phyloP scores from a whole-genome alignment of 2,797 vertebrate genomes.

The Gallinago nigripennis region DNA sequence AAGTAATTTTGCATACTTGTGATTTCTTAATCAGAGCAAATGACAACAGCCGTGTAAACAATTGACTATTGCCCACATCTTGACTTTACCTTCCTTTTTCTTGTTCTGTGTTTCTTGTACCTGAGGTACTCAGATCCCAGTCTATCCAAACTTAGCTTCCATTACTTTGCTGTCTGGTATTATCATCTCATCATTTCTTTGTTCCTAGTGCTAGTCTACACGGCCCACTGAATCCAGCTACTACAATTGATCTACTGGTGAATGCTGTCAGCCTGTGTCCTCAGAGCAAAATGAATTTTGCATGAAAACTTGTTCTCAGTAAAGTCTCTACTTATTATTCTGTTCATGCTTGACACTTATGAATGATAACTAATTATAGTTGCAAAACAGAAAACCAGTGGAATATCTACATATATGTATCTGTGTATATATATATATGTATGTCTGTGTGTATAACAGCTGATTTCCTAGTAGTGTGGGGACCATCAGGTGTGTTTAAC shows the following conservation, averaged over 20 bases:
- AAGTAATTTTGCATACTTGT: background rate
- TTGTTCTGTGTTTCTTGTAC: background rate
- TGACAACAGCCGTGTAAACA: background rate
- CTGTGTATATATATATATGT: accelerated
- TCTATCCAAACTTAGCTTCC: background rate
- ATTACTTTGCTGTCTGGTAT: background rate
- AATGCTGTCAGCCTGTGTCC: background rate
- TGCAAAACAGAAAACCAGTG: background rate
- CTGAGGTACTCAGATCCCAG: background rate
- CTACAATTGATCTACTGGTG: background rate
- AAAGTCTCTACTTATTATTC: background rate
- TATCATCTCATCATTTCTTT: background rate
- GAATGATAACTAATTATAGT: background rate
- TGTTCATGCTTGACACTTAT: background rate
- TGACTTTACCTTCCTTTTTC: background rate
- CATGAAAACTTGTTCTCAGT: background rate
- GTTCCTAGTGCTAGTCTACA: background rate
- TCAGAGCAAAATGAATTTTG: background rate
- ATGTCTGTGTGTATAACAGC: accelerated
- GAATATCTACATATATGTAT: background rate
- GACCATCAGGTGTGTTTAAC: background rate
- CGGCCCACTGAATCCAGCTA: background rate
- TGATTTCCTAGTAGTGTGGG: background rate
- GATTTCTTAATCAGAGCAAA: background rate
- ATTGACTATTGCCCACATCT: background rate